Evolutionary conservation across 2,113 vertebrate species (phyloP).

Genomic region (Poeciliopsis prolifica): DNA sequence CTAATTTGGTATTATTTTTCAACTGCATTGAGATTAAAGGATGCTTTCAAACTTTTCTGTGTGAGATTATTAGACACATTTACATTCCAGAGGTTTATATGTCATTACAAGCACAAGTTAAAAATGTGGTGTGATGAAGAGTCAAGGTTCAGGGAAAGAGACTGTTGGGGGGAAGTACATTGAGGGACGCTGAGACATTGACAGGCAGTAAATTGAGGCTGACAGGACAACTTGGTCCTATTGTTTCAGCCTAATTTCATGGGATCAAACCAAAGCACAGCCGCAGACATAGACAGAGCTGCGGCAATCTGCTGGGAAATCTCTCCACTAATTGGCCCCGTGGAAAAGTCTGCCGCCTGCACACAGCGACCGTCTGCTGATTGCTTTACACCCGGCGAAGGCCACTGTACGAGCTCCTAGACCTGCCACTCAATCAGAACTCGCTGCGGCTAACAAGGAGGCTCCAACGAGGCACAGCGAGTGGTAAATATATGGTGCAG

Average conservation of each 20-base stretch:
- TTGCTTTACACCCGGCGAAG: constrained; percentile 40
- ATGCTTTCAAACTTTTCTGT: not conserved
- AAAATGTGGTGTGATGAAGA: too few relatives aligned
- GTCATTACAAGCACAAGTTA: not conserved
- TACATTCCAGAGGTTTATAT: not conserved
- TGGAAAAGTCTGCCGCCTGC: constrained; percentile 50
- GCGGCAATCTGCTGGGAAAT: constrained; percentile 69
- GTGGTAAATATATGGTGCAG: constrained; percentile 27
- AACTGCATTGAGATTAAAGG: not conserved
- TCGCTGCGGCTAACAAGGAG: constrained; percentile 12
- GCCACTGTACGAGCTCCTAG: constrained; percentile 9
- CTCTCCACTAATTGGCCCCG: constrained; percentile 68
- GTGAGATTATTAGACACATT: not conserved
- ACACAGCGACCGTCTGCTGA: constrained; percentile 29
- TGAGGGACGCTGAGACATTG: constrained; percentile 15
- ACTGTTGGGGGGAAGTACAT: constrained; percentile 7
- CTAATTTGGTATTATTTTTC: not conserved
- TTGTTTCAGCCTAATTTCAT: constrained; percentile 73
- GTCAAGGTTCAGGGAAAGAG: constrained; percentile 5
- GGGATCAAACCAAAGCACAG: constrained; percentile 70
- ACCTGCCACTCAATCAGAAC: constrained; percentile 52
- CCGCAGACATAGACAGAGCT: constrained; percentile 63
- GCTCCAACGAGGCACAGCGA: constrained; percentile 1
- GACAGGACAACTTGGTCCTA: constrained; percentile 35
- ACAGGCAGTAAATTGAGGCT: constrained; percentile 38